These are phyloP conservation scores for Esox masquinongy DNA, from an alignment of 2,797 vertebrate genomes.

Conservation along the genomic window DNA sequence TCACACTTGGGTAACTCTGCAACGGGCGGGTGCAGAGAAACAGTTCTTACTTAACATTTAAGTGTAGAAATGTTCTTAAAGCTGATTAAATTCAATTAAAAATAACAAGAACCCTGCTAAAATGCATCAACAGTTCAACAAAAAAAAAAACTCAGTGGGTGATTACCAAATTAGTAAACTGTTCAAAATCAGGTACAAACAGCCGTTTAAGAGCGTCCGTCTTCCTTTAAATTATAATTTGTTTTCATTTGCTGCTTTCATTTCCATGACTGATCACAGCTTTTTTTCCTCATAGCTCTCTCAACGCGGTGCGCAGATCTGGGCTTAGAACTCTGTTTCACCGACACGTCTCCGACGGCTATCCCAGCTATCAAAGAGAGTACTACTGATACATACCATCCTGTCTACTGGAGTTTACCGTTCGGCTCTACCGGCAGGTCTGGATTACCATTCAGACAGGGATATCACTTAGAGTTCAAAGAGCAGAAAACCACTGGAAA, in stretches of 20 bases:
- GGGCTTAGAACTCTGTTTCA: background rate
- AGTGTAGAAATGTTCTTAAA: background rate
- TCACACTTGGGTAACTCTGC: background rate
- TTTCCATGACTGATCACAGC: no score
- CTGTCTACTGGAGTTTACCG: background rate
- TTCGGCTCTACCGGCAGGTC: background rate
- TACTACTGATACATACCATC: background rate
- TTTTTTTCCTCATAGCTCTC: no score
- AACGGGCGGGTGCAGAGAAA: background rate
- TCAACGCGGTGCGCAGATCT: background rate
- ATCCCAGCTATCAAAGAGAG: background rate
- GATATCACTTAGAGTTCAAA: slow-evolving; percentile 3
- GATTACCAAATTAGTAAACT: background rate
- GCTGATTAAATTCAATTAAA: background rate
- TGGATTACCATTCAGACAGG: slow-evolving; percentile 4
- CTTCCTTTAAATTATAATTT: no score
- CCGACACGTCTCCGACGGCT: background rate
- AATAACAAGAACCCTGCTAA: background rate
- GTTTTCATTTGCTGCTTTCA: no score
- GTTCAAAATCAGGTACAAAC: background rate
- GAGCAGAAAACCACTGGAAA: slow-evolving; percentile 4
- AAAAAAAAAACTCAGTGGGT: background rate
- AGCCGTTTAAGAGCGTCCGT: no score
- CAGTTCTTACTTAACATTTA: background rate
- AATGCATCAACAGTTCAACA: background rate